Conservation (phyloP, 2,797 vertebrate genomes). For the Darevskia nairensis region DNA sequence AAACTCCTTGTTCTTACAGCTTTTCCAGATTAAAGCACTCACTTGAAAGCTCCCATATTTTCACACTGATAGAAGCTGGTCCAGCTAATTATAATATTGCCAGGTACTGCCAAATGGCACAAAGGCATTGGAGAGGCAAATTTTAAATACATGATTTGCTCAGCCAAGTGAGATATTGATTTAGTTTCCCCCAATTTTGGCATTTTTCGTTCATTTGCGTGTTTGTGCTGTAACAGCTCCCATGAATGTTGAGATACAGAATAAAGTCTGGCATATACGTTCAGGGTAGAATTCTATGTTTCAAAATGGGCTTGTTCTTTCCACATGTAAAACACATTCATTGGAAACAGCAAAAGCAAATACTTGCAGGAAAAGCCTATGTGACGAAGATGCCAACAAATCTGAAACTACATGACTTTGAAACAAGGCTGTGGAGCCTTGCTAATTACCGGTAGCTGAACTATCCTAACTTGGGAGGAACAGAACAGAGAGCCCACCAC, state of each 20-base stretch:
- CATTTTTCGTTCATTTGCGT: background rate
- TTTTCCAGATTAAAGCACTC: background rate
- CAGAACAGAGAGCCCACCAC: too few species aligned
- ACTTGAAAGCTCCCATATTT: background rate
- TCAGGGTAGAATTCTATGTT: background rate
- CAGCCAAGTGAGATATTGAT: background rate
- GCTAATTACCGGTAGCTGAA: background rate
- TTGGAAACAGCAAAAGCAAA: background rate
- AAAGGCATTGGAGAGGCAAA: background rate
- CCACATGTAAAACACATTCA: background rate
- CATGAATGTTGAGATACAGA: background rate
- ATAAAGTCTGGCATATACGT: background rate
- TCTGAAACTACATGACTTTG: background rate
- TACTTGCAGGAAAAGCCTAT: background rate
- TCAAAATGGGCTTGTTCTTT: background rate
- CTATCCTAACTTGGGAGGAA: too few species aligned
- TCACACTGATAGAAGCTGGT: background rate
- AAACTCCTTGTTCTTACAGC: background rate
- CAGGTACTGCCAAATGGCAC: background rate
- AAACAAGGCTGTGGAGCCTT: background rate
- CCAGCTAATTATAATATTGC: background rate
- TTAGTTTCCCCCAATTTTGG: background rate
- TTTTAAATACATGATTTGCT: background rate
- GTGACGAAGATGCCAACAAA: background rate
- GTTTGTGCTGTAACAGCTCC: background rate